phyloP scores from a whole-genome alignment of 1,140 invertebrate genomes.

The Lamellibrachia luymesi region DNA sequence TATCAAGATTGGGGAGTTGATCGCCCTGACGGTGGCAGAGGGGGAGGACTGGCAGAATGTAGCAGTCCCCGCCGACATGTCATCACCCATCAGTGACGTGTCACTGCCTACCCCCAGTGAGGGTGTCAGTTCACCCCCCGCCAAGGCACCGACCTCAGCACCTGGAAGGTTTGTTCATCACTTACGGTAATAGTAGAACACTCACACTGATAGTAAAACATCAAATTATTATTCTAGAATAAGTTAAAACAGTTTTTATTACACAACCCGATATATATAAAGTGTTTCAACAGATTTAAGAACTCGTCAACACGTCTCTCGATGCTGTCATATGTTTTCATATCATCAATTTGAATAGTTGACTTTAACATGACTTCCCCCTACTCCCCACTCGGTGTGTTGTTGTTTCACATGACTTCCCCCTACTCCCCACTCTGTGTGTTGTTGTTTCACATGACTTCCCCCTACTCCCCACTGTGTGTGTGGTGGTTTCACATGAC shows the following conservation, averaged over 20 bases:
- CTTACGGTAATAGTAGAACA: neutral
- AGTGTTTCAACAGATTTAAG: no score
- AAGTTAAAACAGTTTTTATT: neutral
- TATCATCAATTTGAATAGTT: no score
- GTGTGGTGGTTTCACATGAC: no score
- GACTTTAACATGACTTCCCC: no score
- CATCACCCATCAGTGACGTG: neutral
- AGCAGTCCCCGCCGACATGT: conserved; percentile 47
- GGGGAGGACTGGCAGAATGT: conserved; percentile 73
- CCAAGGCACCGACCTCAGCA: neutral
- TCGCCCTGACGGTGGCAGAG: conserved; percentile 84
- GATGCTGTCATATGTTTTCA: no score
- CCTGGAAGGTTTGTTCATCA: neutral
- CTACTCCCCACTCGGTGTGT: no score
- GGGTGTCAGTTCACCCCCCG: neutral
- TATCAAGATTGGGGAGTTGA: conserved; percentile 71
- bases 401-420: no score
- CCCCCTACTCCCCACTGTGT: no score
- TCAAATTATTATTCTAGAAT: neutral
- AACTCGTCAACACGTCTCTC: no score
- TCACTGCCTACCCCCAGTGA: neutral
- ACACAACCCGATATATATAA: no score
- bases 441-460: no score
- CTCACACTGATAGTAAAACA: neutral
- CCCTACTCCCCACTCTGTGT: no score